Percentiles rank a stretch among this genome's conserved stretches.
phyloP scores from a whole-genome alignment of 1,140 invertebrate genomes.

The Antheraea pernyi region DNA sequence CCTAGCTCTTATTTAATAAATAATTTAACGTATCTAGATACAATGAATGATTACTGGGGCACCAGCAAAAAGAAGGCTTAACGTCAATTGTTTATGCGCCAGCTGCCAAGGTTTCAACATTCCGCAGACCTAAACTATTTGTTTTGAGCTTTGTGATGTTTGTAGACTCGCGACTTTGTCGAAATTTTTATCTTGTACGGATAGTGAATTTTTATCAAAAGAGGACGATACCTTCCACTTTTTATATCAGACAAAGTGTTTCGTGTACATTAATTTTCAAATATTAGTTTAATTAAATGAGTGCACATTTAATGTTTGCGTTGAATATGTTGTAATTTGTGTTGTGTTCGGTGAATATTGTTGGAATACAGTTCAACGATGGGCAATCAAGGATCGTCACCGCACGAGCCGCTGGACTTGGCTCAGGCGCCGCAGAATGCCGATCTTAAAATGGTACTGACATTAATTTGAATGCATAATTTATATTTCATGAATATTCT shows the following conservation, averaged over 20 bases:
- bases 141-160: conserved; percentile 65
- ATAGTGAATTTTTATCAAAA: conserved; percentile 49
- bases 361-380: conserved; percentile 58
- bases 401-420: conserved; percentile 83
- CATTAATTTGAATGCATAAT: conserved; percentile 37
- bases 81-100: conserved; percentile 44
- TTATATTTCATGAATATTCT: conserved; percentile 33
- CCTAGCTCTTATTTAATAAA: neutral
- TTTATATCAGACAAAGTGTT: conserved; percentile 42
- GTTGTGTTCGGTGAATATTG: conserved; percentile 18
- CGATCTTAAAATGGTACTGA: conserved; percentile 70
- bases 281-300: conserved; percentile 37
- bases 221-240: conserved; percentile 39
- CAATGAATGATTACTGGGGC: conserved; percentile 31
- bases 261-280: conserved; percentile 42
- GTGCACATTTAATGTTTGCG: conserved; percentile 2
- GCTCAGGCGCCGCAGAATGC: conserved; percentile 60
- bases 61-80: conserved; percentile 27
- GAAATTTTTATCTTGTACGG: conserved; percentile 66
- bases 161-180: conserved; percentile 59
- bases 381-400: conserved; percentile 85
- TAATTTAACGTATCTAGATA: neutral
- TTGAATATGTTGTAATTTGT: conserved; percentile 12
- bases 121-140: conserved; percentile 59
- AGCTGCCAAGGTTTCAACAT: conserved; percentile 57